Conservation (phyloP, 2,113 vertebrate species). For the Circaetus cinerascens region DNA sequence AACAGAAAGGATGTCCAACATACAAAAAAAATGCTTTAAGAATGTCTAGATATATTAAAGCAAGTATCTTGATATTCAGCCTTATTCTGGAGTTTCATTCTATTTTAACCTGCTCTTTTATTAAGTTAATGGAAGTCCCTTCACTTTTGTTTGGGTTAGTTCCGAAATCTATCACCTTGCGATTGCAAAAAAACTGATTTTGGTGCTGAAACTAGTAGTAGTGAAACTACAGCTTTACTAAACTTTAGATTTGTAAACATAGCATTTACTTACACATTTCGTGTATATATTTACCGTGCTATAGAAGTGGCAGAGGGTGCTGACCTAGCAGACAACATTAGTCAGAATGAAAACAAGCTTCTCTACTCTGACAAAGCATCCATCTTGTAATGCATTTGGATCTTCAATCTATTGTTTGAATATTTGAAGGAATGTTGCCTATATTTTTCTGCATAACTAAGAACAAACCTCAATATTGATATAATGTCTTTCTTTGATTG, state of each 20-base stretch:
- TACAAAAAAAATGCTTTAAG: background rate
- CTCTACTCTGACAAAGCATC: background rate
- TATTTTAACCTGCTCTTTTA: background rate
- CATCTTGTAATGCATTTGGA: background rate
- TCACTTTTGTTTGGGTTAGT: background rate
- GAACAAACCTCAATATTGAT: background rate
- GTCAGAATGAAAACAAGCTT: background rate
- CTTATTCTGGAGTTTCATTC: background rate
- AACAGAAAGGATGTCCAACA: background rate
- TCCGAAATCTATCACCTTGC: accelerated
- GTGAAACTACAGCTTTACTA: background rate
- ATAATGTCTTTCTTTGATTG: background rate
- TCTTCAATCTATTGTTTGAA: background rate
- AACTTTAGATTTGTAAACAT: background rate
- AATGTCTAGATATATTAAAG: background rate
- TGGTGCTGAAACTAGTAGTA: too few species aligned
- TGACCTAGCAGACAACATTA: background rate
- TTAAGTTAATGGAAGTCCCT: background rate
- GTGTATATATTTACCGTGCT: background rate
- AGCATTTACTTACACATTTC: background rate
- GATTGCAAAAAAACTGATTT: background rate
- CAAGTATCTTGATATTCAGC: background rate
- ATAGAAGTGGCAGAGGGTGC: background rate
- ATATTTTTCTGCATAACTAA: background rate
- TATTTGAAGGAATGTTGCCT: background rate